Percentiles rank a stretch among this genome's conserved stretches.
These are phyloP conservation scores for Cossypha caffra DNA, from an alignment of 2,797 vertebrate species.

Conservation along the genomic window DNA sequence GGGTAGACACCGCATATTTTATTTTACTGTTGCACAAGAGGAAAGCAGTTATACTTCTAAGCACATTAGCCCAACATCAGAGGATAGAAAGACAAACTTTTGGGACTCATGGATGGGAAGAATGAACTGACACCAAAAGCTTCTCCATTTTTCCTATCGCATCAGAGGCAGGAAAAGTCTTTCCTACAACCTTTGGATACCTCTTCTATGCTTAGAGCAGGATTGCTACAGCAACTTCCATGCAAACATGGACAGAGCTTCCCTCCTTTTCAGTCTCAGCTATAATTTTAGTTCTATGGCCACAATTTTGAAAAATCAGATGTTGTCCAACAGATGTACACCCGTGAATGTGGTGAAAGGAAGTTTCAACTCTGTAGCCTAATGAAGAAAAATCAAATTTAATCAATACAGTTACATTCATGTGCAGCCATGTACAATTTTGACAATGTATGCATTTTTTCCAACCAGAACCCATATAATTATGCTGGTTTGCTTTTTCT, in stretches of 20 bases:
- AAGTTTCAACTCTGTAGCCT: background rate
- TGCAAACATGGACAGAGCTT: background rate
- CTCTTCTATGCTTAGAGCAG: background rate
- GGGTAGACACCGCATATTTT: background rate
- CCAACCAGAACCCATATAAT: background rate
- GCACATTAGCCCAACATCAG: background rate
- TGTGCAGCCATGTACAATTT: background rate
- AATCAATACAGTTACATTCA: background rate
- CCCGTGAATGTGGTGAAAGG: background rate
- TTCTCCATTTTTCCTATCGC: background rate
- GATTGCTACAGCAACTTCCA: rapidly evolving
- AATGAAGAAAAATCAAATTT: background rate
- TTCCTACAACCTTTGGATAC: background rate
- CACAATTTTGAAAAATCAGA: background rate
- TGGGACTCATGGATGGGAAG: background rate
- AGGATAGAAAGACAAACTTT: background rate
- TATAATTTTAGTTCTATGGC: background rate
- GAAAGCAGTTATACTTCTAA: background rate
- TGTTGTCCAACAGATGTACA: background rate
- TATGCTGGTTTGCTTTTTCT: background rate
- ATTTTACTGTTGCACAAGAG: background rate
- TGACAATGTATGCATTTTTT: background rate
- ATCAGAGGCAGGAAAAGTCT: background rate
- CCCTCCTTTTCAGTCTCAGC: background rate
- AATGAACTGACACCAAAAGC: background rate